Evolutionary conservation across 1,140 invertebrate species (phyloP).

Genomic region (Bathynomus jamesi): DNA sequence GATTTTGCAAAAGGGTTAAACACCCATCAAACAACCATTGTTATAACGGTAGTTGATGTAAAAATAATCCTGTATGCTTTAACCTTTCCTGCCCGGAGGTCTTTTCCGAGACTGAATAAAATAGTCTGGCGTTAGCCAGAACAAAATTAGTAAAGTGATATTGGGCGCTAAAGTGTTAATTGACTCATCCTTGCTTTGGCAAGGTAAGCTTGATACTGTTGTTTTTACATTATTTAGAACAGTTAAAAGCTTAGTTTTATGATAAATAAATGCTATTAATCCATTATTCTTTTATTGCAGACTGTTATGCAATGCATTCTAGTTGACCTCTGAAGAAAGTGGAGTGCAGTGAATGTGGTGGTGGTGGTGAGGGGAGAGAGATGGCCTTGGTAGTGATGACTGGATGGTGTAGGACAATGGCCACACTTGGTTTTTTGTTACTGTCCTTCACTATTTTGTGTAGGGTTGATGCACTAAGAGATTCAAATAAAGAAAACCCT

Average conservation of each 20-base stretch:
- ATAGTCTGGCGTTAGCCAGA: not conserved
- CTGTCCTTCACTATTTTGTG: conserved; percentile 19
- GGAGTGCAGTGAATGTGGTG: conserved; percentile 18
- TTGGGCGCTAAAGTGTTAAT: not conserved
- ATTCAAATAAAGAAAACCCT: not conserved
- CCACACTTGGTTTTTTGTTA: conserved; percentile 13
- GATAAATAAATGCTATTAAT: conserved; percentile 5
- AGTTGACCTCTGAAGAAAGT: conserved; percentile 24
- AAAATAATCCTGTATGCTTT: too few species aligned
- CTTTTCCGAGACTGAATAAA: not conserved
- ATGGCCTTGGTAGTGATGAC: conserved; percentile 15
- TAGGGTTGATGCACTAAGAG: conserved; percentile 14
- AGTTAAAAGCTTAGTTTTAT: not conserved
- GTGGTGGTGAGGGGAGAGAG: conserved; percentile 10
- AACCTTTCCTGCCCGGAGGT: too few species aligned
- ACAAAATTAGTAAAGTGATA: not conserved
- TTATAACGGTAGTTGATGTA: too few species aligned
- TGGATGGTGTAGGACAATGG: not conserved
- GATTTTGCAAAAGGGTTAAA: too few species aligned
- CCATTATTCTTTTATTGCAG: not conserved
- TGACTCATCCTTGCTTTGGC: too few species aligned
- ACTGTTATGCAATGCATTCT: conserved; percentile 21
- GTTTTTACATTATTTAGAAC: not conserved
- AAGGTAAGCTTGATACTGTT: too few species aligned
- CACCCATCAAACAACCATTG: too few species aligned